Evolutionary conservation across 2,888 invertebrate genomes (phyloP).

Genomic region (Rotaria macrura): DNA sequence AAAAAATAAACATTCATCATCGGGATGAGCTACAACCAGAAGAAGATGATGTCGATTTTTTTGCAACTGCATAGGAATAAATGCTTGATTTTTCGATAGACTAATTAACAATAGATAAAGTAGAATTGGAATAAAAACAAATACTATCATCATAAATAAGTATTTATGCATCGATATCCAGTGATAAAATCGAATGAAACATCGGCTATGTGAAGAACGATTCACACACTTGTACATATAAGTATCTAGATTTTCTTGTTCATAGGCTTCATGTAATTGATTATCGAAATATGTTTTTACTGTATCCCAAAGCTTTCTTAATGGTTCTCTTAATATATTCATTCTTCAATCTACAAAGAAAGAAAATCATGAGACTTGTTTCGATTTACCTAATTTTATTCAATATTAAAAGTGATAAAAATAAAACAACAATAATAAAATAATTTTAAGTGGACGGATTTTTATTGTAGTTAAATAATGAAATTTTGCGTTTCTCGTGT

Average conservation of each 20-base stretch:
- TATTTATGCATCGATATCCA: not conserved
- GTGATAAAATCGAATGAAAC: not conserved
- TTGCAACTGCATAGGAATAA: not conserved
- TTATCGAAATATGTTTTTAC: not conserved
- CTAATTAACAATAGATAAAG: not conserved
- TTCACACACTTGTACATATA: not conserved
- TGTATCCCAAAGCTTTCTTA: no score
- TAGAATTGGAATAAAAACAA: not conserved
- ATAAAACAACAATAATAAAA: no score
- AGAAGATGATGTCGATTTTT: constrained; percentile 55
- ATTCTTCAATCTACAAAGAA: not conserved
- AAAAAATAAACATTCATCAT: constrained; percentile 98
- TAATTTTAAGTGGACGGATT: not conserved
- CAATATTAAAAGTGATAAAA: not conserved
- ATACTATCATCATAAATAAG: not conserved
- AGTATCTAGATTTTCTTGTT: not conserved
- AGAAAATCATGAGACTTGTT: not conserved
- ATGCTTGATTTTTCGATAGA: not conserved
- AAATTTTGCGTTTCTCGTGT: no score
- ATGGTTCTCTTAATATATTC: not conserved
- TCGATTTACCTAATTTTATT: not conserved
- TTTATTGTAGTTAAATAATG: no score
- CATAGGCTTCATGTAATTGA: not conserved
- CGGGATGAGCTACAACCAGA: constrained; percentile 83
- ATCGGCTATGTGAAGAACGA: not conserved